Evolutionary conservation across 2,113 vertebrate species (phyloP).

Genomic region (Caretta caretta): DNA sequence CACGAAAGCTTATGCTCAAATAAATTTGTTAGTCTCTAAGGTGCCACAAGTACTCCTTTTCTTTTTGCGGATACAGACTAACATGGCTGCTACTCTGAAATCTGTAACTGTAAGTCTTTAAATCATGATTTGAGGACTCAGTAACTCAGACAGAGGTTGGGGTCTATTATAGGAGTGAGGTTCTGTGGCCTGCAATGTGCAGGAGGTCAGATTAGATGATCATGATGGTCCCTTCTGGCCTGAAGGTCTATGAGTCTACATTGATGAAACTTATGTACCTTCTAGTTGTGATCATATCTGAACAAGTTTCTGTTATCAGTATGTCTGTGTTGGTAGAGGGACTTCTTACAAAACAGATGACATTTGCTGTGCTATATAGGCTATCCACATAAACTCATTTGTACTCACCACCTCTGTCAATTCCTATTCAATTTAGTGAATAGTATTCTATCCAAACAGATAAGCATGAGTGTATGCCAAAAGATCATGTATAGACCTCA

Average conservation of each 20-base stretch:
- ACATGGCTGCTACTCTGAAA: no score
- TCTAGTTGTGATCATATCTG: neutral
- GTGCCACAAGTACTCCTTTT: no score
- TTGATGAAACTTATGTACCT: neutral
- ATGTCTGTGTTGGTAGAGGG: rapidly evolving
- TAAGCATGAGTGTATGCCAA: neutral
- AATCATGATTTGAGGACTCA: neutral
- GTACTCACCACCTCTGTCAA: neutral
- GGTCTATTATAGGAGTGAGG: neutral
- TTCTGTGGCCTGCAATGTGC: neutral
- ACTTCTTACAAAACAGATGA: neutral
- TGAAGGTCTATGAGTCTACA: neutral
- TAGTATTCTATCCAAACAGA: neutral
- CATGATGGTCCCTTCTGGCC: no score
- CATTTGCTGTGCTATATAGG: neutral
- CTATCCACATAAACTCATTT: neutral
- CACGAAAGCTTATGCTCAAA: no score
- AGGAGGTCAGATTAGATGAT: neutral
- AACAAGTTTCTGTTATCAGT: neutral
- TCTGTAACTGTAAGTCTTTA: no score
- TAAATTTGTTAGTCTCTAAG: no score
- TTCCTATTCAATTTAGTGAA: neutral
- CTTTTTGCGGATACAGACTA: no score
- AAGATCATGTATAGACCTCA: neutral
- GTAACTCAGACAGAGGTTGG: neutral